Percentiles rank a stretch among this genome's conserved stretches.
These are phyloP conservation scores for Aphidius colemani DNA, from an alignment of 2,888 invertebrate species.

Conservation along the genomic window DNA sequence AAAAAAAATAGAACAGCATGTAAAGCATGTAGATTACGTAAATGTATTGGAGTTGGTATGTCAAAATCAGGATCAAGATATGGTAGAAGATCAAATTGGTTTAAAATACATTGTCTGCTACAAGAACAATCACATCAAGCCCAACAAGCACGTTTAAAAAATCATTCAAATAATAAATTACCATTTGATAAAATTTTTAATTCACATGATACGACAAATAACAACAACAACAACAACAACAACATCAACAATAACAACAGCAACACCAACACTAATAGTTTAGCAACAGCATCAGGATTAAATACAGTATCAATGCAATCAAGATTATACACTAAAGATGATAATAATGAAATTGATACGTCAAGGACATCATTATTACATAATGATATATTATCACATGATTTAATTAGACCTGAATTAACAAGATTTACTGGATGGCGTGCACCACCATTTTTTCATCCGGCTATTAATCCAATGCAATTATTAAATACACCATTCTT, in stretches of 20 bases:
- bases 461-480: slow-evolving; percentile 53
- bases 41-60: slow-evolving; percentile 86
- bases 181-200: slow-evolving; percentile 51
- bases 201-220: slow-evolving; percentile 52
- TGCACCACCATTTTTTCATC: slow-evolving; percentile 52
- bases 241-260: slow-evolving; percentile 39
- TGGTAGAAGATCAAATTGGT: slow-evolving; percentile 90
- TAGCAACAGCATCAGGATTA: slow-evolving; percentile 32
- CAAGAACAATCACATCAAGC: slow-evolving; percentile 62
- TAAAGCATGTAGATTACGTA: slow-evolving; percentile 85
- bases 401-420: slow-evolving; percentile 51
- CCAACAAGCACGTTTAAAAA: slow-evolving; percentile 47
- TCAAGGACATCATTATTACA: slow-evolving; percentile 13
- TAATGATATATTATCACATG: slow-evolving; percentile 37
- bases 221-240: slow-evolving; percentile 41
- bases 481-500: slow-evolving; percentile 53
- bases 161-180: slow-evolving; percentile 37
- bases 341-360: slow-evolving; percentile 28
- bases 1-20: slow-evolving; percentile 92
- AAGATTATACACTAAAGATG: slow-evolving; percentile 44
- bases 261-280: slow-evolving; percentile 24
- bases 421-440: slow-evolving; percentile 54
- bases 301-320: slow-evolving; percentile 36
- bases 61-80: slow-evolving; percentile 90
- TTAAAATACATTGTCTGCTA: slow-evolving; percentile 80